Evolutionary conservation across 2,113 vertebrate species (phyloP).

Genomic region (Tylochromis polylepis): DNA sequence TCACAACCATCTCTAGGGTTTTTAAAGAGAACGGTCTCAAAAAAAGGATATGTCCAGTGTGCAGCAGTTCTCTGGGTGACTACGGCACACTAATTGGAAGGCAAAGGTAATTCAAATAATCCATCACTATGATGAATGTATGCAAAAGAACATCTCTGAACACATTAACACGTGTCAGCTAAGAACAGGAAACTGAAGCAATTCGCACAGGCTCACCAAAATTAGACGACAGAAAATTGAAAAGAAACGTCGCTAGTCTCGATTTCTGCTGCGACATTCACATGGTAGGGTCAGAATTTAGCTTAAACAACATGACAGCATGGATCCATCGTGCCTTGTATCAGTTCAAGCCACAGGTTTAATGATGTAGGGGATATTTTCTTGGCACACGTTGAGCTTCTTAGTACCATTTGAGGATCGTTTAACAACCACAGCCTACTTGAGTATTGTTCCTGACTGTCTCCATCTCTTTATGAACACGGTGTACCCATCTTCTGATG

Average conservation of each 20-base stretch:
- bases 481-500: background rate
- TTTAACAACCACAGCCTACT: background rate
- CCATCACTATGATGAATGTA: background rate
- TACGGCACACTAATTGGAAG: rapidly evolving
- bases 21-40: background rate
- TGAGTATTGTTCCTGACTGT: background rate
- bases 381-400: rapidly evolving
- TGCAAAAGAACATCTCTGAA: background rate
- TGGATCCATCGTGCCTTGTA: background rate
- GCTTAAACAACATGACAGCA: background rate
- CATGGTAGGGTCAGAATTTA: rapidly evolving
- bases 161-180: rapidly evolving
- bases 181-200: background rate
- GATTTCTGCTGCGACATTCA: background rate
- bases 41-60: background rate
- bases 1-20: background rate
- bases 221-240: background rate
- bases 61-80: background rate
- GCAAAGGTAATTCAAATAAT: background rate
- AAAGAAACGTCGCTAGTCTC: background rate
- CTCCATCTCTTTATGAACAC: background rate
- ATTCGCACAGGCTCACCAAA: background rate
- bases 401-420: rapidly evolving
- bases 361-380: background rate
- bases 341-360: background rate